phyloP scores from a whole-genome alignment of 1,140 invertebrate species.

The Chrysoperla carnea region DNA sequence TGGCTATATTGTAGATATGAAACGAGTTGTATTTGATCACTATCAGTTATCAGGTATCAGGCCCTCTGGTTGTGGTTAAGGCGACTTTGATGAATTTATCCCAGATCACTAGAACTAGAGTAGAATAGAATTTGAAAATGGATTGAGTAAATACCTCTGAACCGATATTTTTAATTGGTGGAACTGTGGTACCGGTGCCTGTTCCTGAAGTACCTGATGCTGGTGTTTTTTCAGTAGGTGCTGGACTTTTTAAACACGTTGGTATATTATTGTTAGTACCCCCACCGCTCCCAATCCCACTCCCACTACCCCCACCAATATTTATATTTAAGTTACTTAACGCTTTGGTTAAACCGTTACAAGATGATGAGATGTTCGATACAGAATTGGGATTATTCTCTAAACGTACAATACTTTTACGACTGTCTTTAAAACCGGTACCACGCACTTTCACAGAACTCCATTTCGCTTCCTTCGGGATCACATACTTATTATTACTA shows the following conservation, averaged over 20 bases:
- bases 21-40: no score
- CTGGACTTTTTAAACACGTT: not conserved
- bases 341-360: slow-evolving; percentile 27
- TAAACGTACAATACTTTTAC: slow-evolving; percentile 34
- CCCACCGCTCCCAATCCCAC: not conserved
- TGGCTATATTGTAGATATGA: no score
- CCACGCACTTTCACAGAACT: slow-evolving; percentile 36
- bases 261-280: no score
- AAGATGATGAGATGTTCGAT: slow-evolving; percentile 12
- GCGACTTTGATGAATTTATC: no score
- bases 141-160: not conserved
- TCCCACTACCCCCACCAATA: not conserved
- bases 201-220: not conserved
- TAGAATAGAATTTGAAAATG: no score
- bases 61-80: no score
- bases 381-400: slow-evolving; percentile 12
- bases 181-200: not conserved
- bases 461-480: slow-evolving; percentile 28
- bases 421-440: slow-evolving; percentile 26
- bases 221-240: not conserved
- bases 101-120: no score
- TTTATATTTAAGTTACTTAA: not conserved
- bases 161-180: not conserved
- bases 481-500: not conserved
- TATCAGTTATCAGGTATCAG: no score